Percentiles rank a stretch among this genome's conserved stretches.
Conservation (phyloP, 23 tunicate genomes). For the Trididemnum miniatum region DNA sequence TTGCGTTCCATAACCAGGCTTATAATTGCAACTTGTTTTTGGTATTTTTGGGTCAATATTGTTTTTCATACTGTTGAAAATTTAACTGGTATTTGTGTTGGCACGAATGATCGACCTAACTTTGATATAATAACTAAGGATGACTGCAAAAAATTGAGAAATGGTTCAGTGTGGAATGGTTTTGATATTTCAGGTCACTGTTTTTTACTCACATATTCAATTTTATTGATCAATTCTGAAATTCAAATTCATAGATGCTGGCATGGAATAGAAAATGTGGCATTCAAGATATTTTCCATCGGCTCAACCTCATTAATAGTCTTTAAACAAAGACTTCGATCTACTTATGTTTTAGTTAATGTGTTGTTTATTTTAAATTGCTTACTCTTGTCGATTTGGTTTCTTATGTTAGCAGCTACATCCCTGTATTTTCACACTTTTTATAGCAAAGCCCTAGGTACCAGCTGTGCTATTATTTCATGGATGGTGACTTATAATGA, state of each 20-base stretch:
- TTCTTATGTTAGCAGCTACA: constrained; percentile 45
- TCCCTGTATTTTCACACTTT: constrained; percentile 83
- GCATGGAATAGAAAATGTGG: constrained; percentile 26
- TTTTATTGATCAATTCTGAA: constrained; percentile 76
- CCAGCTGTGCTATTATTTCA: constrained; percentile 54
- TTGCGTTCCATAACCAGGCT: constrained; percentile 23
- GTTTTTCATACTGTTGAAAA: constrained; percentile 72
- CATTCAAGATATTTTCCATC: background rate
- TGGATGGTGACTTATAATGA: constrained; percentile 76
- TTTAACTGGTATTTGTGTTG: constrained; percentile 57
- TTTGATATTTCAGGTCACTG: constrained; percentile 92
- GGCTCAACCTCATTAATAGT: constrained; percentile 17
- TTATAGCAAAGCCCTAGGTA: constrained; percentile 60
- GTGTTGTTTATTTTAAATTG: constrained; percentile 53
- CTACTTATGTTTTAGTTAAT: constrained; percentile 22
- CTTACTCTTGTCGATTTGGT: constrained; percentile 50
- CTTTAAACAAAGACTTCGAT: constrained; percentile 35
- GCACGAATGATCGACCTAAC: constrained; percentile 14
- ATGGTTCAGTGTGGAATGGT: constrained; percentile 55
- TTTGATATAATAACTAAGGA: constrained; percentile 34
- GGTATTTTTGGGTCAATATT: constrained; percentile 80
- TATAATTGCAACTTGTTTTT: constrained; percentile 45
- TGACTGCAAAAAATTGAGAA: constrained; percentile 40
- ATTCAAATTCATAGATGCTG: constrained; percentile 50
- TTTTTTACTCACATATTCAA: constrained; percentile 47